phyloP scores from a whole-genome alignment of 2,113 vertebrate species.

The Variabilichromis moorii region DNA sequence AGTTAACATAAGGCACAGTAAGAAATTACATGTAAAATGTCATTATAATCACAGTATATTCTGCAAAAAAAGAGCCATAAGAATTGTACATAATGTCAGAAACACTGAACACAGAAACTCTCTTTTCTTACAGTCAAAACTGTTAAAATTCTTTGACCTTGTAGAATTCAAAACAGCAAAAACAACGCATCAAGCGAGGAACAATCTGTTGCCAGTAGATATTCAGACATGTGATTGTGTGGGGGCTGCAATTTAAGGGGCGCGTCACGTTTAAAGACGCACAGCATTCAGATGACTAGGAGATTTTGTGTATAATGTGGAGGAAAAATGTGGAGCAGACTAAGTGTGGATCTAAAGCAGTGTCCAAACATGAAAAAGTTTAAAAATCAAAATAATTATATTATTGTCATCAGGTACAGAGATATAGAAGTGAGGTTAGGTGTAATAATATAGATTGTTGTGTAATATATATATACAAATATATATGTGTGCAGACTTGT shows the following conservation, averaged over 20 bases:
- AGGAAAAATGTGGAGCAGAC: not conserved
- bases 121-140: not conserved
- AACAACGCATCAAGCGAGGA: not conserved
- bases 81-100: not conserved
- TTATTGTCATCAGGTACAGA: not conserved
- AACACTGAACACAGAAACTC: not conserved
- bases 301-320: not conserved
- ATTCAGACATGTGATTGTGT: not conserved
- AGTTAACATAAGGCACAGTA: not conserved
- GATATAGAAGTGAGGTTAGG: not conserved
- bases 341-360: not conserved
- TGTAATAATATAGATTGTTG: not conserved
- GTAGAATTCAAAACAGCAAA: not conserved
- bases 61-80: not conserved
- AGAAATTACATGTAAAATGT: not conserved
- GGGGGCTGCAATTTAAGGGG: not conserved
- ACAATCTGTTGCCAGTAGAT: not conserved
- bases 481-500: not conserved
- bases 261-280: fast-evolving
- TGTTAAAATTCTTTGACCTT: not conserved
- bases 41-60: not conserved
- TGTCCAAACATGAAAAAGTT: not conserved
- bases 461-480: too few relatives aligned
- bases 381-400: not conserved
- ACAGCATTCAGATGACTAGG: not conserved